Conservation (phyloP, 2,113 vertebrate species). For the Daboia siamensis region DNA sequence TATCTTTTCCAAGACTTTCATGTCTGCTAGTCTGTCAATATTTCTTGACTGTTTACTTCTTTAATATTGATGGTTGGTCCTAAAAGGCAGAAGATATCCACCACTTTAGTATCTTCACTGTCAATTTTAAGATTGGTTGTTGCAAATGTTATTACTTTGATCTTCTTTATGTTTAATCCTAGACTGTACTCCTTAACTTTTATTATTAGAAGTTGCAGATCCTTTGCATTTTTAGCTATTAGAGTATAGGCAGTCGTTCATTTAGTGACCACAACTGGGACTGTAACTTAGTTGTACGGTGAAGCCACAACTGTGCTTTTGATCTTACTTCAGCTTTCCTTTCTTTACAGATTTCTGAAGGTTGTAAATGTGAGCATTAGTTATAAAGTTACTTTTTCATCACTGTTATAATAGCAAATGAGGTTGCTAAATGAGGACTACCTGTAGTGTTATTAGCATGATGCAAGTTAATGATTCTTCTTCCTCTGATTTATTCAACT, state of each 20-base stretch:
- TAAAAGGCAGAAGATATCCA: background rate
- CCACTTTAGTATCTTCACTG: background rate
- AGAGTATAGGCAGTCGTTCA: background rate
- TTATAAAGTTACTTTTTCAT: background rate
- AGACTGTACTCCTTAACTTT: background rate
- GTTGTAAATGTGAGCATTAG: background rate
- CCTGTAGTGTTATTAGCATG: background rate
- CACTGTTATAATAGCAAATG: background rate
- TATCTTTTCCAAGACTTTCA: background rate
- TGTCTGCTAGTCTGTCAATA: background rate
- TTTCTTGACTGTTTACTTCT: background rate
- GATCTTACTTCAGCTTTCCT: background rate
- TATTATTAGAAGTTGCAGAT: background rate
- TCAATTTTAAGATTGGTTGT: background rate
- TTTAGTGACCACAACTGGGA: background rate
- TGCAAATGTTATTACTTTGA: background rate
- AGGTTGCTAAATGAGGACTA: background rate
- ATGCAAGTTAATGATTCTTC: background rate
- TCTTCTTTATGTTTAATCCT: background rate
- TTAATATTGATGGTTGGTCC: background rate
- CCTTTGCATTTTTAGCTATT: background rate
- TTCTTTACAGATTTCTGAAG: background rate
- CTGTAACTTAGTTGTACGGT: background rate
- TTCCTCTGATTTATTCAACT: background rate
- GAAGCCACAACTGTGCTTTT: background rate